Conservation (phyloP, 1,140 invertebrate species). For the Drosophila bifasciata region DNA sequence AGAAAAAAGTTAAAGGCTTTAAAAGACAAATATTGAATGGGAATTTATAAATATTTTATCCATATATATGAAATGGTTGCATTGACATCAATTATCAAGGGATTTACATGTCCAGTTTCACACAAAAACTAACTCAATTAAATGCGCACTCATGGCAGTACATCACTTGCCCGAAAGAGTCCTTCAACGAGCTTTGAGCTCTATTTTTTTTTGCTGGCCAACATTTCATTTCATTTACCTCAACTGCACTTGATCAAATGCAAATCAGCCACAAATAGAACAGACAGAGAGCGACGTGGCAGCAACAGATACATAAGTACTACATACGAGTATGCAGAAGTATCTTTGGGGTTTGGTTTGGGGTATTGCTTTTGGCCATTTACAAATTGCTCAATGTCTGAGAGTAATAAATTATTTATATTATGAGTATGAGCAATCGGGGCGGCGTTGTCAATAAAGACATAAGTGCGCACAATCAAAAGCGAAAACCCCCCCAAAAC, state of each 20-base stretch:
- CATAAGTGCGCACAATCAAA: conserved; percentile 77
- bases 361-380: conserved; percentile 55
- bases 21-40: no score
- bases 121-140: conserved; percentile 37
- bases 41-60: no score
- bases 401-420: conserved; percentile 73
- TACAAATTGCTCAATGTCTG: conserved; percentile 72
- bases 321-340: background rate
- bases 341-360: conserved; percentile 19
- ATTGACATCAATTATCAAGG: background rate
- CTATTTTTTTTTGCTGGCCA: background rate
- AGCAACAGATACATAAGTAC: conserved; percentile 2
- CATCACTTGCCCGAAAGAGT: conserved; percentile 34
- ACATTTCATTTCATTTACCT: conserved; percentile 39
- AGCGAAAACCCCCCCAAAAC: conserved; percentile 51
- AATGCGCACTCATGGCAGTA: conserved; percentile 34
- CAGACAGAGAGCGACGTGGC: background rate
- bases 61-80: no score
- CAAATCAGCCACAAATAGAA: conserved; percentile 33
- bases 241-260: conserved; percentile 60
- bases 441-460: conserved; percentile 74
- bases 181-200: conserved; percentile 42
- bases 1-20: no score
- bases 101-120: conserved; percentile 33
- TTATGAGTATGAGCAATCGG: conserved; percentile 32